Conservation (phyloP, 1,140 invertebrate genomes). For the Ganaspis sp. region DNA sequence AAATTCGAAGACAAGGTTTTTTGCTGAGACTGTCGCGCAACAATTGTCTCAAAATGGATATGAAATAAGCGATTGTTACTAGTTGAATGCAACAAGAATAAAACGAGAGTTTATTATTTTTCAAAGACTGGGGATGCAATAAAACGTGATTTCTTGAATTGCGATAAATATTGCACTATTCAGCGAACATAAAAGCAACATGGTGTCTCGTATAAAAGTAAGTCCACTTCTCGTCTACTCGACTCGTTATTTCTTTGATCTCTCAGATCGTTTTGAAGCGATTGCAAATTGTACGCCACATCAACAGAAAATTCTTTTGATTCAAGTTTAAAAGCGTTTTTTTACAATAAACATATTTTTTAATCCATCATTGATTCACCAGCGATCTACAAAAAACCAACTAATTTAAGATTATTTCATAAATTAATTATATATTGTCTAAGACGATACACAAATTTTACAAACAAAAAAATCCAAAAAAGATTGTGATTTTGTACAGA, state of each 20-base stretch:
- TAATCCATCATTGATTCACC: too few species aligned
- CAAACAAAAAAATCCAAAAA: too few species aligned
- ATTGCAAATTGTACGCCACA: neutral
- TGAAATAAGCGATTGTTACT: too few species aligned
- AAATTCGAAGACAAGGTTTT: too few species aligned
- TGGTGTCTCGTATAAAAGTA: neutral
- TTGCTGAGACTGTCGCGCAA: too few species aligned
- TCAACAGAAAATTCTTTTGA: neutral
- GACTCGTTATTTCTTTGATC: constrained; percentile 10
- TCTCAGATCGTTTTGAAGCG: neutral
- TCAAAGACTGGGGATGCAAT: neutral
- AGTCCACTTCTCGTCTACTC: neutral
- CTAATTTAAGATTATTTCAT: too few species aligned
- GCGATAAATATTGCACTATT: constrained; percentile 7
- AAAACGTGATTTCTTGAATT: neutral
- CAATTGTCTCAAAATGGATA: too few species aligned
- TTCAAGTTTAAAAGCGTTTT: neutral
- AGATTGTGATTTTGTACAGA: too few species aligned
- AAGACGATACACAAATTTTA: too few species aligned
- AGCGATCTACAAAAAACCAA: too few species aligned
- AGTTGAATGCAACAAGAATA: too few species aligned
- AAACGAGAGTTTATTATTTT: neutral
- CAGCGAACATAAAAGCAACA: neutral
- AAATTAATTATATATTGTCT: too few species aligned
- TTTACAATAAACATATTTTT: neutral